Evolutionary conservation across 1,140 invertebrate species (phyloP).

Genomic region (Trachelipus rathkii): DNA sequence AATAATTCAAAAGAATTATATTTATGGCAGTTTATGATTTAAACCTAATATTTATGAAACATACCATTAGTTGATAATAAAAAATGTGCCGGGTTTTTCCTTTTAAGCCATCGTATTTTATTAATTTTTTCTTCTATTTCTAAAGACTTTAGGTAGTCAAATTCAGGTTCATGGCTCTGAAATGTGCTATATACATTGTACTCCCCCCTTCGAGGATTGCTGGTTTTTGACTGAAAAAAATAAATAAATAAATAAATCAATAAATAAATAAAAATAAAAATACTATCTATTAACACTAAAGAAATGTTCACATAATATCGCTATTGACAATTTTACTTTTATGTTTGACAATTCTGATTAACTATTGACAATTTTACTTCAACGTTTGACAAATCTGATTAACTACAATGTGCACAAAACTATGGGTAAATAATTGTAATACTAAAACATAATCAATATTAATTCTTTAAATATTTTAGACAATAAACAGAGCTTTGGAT

Average conservation of each 20-base stretch:
- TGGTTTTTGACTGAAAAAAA: slow-evolving; percentile 75
- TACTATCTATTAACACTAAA: too few relatives aligned
- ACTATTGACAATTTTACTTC: too few relatives aligned
- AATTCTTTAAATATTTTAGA: too few relatives aligned
- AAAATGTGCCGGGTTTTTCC: slow-evolving; percentile 98
- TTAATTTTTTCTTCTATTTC: slow-evolving; percentile 99
- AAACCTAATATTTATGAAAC: slow-evolving; percentile 26
- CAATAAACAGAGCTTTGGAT: too few relatives aligned
- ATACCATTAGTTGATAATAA: slow-evolving; percentile 97
- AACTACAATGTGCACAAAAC: too few relatives aligned
- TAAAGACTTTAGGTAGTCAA: slow-evolving; percentile 98
- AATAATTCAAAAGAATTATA: slow-evolving; percentile 18
- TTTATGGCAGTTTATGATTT: slow-evolving; percentile 17
- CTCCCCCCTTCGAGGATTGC: slow-evolving; percentile 85
- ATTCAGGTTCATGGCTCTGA: slow-evolving; percentile 99
- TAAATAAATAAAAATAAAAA: too few relatives aligned
- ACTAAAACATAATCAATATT: too few relatives aligned
- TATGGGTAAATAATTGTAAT: too few relatives aligned
- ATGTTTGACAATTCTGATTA: too few relatives aligned
- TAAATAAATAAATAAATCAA: slow-evolving; percentile 24
- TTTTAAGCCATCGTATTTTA: slow-evolving; percentile 96
- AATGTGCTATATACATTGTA: slow-evolving; percentile 99
- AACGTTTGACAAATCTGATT: too few relatives aligned
- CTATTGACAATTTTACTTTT: too few relatives aligned
- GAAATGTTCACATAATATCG: too few relatives aligned